A percentile compares a stretch with the other conserved stretches of the same genome.
Conservation (phyloP, 2,113 vertebrate genomes). For the Calonectris borealis region DNA sequence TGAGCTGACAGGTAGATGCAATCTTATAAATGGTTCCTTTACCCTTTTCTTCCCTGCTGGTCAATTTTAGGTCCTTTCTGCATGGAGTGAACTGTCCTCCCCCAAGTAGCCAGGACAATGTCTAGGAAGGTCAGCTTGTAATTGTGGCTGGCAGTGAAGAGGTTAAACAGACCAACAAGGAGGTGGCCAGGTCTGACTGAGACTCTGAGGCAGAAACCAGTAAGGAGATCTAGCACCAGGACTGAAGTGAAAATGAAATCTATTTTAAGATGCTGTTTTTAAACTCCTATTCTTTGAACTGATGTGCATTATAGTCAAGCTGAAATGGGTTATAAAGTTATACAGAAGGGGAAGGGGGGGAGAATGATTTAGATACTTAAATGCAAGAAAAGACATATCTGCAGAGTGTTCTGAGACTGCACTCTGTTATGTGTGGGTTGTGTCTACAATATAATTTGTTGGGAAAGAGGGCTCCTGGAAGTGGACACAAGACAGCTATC, state of each 20-base stretch:
- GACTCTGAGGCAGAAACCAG: background rate
- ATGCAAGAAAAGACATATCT: background rate
- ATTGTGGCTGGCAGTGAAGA: background rate
- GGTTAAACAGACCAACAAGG: background rate
- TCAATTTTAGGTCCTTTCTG: background rate
- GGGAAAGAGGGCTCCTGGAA: background rate
- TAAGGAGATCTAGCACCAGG: background rate
- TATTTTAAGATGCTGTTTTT: slow-evolving; percentile 36
- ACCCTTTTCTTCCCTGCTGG: background rate
- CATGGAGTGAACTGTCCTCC: background rate
- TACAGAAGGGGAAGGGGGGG: background rate
- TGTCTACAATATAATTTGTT: background rate
- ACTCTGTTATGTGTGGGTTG: background rate
- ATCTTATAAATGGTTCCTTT: background rate
- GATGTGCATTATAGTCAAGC: background rate
- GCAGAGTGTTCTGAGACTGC: background rate
- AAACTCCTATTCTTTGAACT: slow-evolving; percentile 22
- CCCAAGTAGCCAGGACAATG: background rate
- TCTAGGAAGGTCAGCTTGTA: background rate
- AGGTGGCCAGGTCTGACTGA: background rate
- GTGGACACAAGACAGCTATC: background rate
- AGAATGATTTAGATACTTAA: background rate
- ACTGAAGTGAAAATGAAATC: slow-evolving; percentile 39
- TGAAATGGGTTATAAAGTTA: background rate
- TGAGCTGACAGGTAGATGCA: background rate